phyloP scores from a whole-genome alignment of 2,888 invertebrate species.

The Macrosiphum euphorbiae region DNA sequence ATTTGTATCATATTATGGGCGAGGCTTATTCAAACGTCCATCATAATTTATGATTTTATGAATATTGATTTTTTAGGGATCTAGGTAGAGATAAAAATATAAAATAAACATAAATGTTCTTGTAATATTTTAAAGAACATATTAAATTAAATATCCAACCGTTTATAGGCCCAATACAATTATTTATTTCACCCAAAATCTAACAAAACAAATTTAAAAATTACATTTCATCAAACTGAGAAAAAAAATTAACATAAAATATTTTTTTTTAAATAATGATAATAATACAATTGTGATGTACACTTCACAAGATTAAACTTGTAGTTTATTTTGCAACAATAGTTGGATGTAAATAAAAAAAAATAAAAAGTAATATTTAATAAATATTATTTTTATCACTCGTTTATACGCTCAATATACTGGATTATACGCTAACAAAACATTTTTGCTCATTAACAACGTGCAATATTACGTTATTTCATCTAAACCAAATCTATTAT shows the following conservation, averaged over 20 bases:
- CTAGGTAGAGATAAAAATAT: no score
- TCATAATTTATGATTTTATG: not conserved
- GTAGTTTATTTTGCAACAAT: not conserved
- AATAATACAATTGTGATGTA: not conserved
- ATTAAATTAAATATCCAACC: not conserved
- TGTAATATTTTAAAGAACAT: not conserved
- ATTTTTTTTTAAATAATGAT: not conserved
- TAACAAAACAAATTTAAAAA: constrained; percentile 19
- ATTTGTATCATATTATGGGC: no score
- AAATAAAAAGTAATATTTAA: not conserved
- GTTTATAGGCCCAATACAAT: not conserved
- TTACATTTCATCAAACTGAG: not conserved
- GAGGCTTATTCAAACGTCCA: not conserved
- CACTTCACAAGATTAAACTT: not conserved
- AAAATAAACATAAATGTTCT: not conserved
- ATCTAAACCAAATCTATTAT: constrained; percentile 4
- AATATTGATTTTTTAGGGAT: not conserved
- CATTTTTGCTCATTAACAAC: constrained; percentile 60
- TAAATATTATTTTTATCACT: constrained; percentile 1
- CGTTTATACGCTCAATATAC: not conserved
- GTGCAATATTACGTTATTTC: constrained; percentile 32
- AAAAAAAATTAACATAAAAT: not conserved
- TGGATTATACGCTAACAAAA: constrained; percentile 33
- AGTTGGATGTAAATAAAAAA: not conserved
- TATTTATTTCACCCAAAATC: constrained; percentile 21